Evolutionary conservation across 2,113 vertebrate species (phyloP).

Genomic region (Platysteira castanea): DNA sequence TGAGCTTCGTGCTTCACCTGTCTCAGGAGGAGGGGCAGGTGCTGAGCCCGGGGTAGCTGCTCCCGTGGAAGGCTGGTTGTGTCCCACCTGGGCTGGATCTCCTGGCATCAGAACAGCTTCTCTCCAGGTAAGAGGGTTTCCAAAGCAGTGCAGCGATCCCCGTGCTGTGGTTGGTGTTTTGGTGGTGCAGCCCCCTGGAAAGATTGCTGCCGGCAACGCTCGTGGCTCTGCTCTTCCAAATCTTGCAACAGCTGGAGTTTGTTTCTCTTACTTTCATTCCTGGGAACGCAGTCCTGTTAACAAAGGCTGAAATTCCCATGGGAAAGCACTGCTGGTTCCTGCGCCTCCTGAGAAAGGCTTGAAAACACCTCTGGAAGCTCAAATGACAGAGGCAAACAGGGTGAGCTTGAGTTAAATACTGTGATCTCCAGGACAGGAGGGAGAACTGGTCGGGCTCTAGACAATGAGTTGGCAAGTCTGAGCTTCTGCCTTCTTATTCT

Average conservation of each 20-base stretch:
- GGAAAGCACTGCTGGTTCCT: not conserved
- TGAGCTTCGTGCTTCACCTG: fast-evolving
- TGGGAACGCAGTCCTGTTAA: not conserved
- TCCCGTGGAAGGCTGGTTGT: not conserved
- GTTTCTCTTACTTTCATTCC: not conserved
- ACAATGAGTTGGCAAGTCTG: not conserved
- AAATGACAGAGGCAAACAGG: not conserved
- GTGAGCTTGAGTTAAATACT: not conserved
- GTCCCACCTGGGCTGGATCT: not conserved
- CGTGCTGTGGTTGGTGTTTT: fast-evolving
- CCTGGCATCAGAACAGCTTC: not conserved
- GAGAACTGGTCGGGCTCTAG: not conserved
- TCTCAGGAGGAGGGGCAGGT: not conserved
- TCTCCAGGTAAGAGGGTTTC: not conserved
- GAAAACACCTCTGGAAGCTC: not conserved
- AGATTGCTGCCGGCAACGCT: not conserved
- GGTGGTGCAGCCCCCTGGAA: not conserved
- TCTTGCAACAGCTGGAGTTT: not conserved
- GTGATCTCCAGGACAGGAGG: not conserved
- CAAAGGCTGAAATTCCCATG: not conserved
- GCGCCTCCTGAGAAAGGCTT: not conserved
- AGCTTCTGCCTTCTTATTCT: not conserved
- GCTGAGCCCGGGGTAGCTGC: fast-evolving
- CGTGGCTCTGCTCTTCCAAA: not conserved
- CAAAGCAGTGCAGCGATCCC: fast-evolving